Conservation (phyloP, 2,888 invertebrate species). For the Ophion ventricosus region DNA sequence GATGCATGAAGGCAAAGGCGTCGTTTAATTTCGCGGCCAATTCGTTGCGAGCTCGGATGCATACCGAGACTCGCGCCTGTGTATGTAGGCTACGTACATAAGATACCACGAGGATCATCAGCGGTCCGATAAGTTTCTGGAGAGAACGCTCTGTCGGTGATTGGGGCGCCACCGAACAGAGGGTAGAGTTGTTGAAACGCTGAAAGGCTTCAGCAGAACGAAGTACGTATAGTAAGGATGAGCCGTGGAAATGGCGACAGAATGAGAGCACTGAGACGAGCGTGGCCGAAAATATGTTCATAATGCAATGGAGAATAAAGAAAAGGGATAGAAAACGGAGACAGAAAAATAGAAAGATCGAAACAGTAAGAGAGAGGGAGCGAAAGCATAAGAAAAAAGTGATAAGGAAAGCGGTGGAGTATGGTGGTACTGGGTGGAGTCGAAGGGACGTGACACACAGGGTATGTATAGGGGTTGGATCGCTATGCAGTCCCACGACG, state of each 20-base stretch:
- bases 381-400: conserved; percentile 57
- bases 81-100: conserved; percentile 57
- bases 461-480: conserved; percentile 33
- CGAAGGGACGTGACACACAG: conserved; percentile 71
- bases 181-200: conserved; percentile 67
- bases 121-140: conserved; percentile 81
- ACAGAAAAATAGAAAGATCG: conserved; percentile 3
- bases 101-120: conserved; percentile 79
- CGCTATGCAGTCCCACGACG: conserved; percentile 40
- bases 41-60: conserved; percentile 74
- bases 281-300: conserved; percentile 52
- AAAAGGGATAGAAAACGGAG: conserved; percentile 20
- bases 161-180: conserved; percentile 69
- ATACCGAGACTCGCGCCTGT: conserved; percentile 6
- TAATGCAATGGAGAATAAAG: conserved; percentile 58
- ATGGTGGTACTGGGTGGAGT: conserved; percentile 43
- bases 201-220: conserved; percentile 72
- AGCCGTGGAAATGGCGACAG: conserved; percentile 66
- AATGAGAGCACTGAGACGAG: conserved; percentile 66
- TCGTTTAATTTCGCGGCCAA: conserved; percentile 79
- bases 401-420: conserved; percentile 41
- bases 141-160: conserved; percentile 69
- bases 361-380: conserved; percentile 47
- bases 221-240: conserved; percentile 69
- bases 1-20: conserved; percentile 66